Base-by-base conservation (phyloP, 2,888 invertebrate genomes). In the Drosophila histrio region DNA sequence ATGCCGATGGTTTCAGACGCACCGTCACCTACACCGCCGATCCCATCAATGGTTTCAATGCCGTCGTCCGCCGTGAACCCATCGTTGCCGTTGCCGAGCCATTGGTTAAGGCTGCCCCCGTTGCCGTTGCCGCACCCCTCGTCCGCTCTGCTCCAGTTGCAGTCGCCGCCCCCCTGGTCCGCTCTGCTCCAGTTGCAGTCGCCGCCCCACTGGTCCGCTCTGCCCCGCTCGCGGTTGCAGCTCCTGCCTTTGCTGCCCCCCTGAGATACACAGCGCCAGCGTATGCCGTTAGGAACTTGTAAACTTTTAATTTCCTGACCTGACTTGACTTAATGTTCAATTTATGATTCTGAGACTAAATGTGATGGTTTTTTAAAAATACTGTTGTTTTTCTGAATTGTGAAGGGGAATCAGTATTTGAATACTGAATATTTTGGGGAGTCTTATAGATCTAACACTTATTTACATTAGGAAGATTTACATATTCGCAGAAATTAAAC, bases 1-100 rank as follows among this genome's bases (percentile, higher is more conserved):
- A 91, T 73, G 77, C 91, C 53, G 91, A 91, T 82, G 91, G 91
- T 21, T 84, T 83, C 72, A 86, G 84, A 65, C 80, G 91, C 43
- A 90, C 85, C 41, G 91, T 91, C 13, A 60, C 15, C 83, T 91
- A 91, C 71, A 86, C 89, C 39, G 89, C 89, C 50, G 91, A 91
- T 67, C 72, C 87, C 59, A 67, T 89, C 46, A 89, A 90, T 24
- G 91, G 91, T 47, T 91, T 91, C 80, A 91, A 91, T 49, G 91
- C 91, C 54, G 89, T 91, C 28, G 91, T 91, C 13, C 77, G 88
- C 63, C 90, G 90, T 47, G 82, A 83, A 53, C 89, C 89, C 39
- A 73, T 90, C 41, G 50, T 81, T n/a, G 78, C 76, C n/a, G 76
- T 72, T 11, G 69, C 89, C 15, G 60, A 60, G 36, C 79, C 89